phyloP scores from a whole-genome alignment of 2,888 invertebrate species.

The Rhynchonema sp. region DNA sequence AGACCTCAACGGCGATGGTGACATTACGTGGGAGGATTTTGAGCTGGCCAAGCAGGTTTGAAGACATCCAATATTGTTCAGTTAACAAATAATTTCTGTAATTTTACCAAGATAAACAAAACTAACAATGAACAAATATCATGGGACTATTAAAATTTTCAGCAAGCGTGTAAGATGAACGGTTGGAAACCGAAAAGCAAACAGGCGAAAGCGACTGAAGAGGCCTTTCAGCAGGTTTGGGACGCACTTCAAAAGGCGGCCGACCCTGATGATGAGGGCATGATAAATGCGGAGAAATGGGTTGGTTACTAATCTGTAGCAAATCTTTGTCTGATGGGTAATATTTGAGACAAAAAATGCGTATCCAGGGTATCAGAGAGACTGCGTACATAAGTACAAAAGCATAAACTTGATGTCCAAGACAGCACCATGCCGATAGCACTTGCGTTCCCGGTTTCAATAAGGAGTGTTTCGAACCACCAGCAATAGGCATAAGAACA shows the following conservation, averaged over 20 bases:
- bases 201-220: neutral
- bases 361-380: too few species aligned
- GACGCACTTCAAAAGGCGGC: neutral
- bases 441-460: too few species aligned
- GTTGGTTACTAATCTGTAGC: too few species aligned
- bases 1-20: conserved; percentile 31
- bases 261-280: neutral
- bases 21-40: conserved; percentile 32
- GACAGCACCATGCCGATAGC: too few species aligned
- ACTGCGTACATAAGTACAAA: too few species aligned
- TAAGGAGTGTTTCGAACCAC: too few species aligned
- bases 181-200: neutral
- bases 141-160: too few species aligned
- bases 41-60: conserved; percentile 27
- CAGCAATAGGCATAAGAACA: too few species aligned
- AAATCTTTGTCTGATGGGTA: too few species aligned
- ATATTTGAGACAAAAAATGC: too few species aligned
- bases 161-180: neutral
- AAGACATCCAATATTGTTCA: neutral
- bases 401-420: too few species aligned
- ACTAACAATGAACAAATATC: too few species aligned
- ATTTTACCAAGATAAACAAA: neutral
- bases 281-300: neutral
- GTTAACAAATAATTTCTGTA: neutral
- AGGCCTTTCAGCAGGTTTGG: neutral